A percentile compares a stretch with the other conserved stretches of the same genome.
Evolutionary conservation across 1,140 invertebrate species (phyloP).

Genomic region (Sitophilus oryzae): DNA sequence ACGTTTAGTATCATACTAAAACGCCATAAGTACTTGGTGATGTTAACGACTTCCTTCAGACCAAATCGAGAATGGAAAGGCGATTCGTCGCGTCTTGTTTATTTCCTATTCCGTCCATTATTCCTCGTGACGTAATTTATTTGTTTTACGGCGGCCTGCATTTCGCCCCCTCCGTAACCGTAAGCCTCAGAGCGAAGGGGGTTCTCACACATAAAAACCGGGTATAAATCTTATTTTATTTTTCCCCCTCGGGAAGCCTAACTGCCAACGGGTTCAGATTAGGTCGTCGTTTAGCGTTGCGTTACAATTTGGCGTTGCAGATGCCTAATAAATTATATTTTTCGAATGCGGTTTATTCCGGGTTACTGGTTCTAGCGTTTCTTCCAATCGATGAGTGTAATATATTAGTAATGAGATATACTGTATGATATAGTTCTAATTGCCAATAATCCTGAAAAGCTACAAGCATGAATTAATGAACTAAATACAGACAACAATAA

Average conservation of each 20-base stretch:
- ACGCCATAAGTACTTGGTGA: background rate
- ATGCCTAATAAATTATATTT: too few relatives aligned
- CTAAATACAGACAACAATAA: too few relatives aligned
- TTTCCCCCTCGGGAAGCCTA: background rate
- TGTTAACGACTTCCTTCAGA: background rate
- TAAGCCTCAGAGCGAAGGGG: background rate
- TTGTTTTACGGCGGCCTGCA: background rate
- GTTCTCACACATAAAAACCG: background rate
- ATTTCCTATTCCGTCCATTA: background rate
- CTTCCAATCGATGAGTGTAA: too few relatives aligned
- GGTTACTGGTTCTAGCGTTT: too few relatives aligned
- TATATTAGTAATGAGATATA: too few relatives aligned
- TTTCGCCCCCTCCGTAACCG: background rate
- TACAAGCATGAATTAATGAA: too few relatives aligned
- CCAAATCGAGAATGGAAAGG: background rate
- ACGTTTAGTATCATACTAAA: too few relatives aligned
- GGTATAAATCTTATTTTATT: background rate
- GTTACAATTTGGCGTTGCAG: too few relatives aligned
- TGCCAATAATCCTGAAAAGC: too few relatives aligned
- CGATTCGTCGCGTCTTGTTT: background rate
- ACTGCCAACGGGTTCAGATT: background rate
- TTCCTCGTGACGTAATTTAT: background rate
- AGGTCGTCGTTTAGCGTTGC: background rate
- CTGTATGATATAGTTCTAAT: too few relatives aligned
- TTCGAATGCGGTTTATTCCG: too few relatives aligned